A percentile compares a stretch with the other conserved stretches of the same genome.
Evolutionary conservation across 2,888 invertebrate genomes (phyloP).

Genomic region (Scaptodrosophila latifasciaeformis): DNA sequence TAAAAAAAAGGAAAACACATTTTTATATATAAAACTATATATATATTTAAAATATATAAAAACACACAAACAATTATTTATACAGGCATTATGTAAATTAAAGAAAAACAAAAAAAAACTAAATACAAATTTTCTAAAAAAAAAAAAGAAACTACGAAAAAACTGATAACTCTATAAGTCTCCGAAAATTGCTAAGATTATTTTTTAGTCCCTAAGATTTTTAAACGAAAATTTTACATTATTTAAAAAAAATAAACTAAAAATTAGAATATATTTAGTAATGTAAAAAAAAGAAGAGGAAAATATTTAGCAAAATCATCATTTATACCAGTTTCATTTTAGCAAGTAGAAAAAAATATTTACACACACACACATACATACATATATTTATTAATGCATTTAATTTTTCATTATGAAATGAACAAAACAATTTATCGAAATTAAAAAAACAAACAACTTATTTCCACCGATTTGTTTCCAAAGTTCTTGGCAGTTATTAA

Average conservation of each 20-base stretch:
- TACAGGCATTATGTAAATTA: no score
- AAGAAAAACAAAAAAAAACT: conserved; percentile 18
- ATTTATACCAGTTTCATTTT: conserved; percentile 59
- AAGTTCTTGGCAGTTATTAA: conserved; percentile 45
- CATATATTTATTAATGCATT: conserved; percentile 63
- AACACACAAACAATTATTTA: conserved; percentile 11
- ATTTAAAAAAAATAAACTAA: conserved; percentile 38
- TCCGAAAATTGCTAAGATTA: conserved; percentile 48
- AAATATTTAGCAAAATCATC: no score
- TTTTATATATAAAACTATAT: no score
- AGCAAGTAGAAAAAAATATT: conserved; percentile 26
- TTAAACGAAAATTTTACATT: conserved; percentile 2
- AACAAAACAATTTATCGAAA: conserved; percentile 8
- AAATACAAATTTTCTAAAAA: conserved; percentile 11
- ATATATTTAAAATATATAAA: conserved; percentile 11
- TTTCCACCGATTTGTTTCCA: conserved; percentile 67
- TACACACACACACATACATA: conserved; percentile 14
- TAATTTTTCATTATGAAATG: conserved; percentile 63
- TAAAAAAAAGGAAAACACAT: conserved; percentile 8
- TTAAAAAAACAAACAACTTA: no score
- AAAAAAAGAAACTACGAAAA: conserved; percentile 17
- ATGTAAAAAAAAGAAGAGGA: conserved; percentile 8
- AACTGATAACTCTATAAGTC: conserved; percentile 45
- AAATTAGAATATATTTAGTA: conserved; percentile 44
- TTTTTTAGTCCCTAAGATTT: conserved; percentile 28